These are phyloP conservation scores for Eublepharis macularius DNA, from an alignment of 2,113 vertebrate species.

Conservation along the genomic window DNA sequence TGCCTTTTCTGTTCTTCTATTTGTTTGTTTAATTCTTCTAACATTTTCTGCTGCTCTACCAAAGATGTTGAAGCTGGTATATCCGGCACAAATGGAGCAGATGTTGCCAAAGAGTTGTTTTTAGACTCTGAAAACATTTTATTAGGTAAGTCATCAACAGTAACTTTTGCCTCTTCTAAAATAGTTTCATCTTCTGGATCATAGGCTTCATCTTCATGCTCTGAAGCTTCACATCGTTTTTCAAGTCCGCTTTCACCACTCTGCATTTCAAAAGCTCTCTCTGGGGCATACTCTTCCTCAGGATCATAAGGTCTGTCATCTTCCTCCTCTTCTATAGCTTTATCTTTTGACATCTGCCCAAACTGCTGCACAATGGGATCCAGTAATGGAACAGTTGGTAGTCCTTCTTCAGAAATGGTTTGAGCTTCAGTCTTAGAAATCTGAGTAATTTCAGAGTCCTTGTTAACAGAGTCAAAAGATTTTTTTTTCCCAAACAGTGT, in stretches of 20 bases:
- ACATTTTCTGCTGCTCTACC: conserved; percentile 91
- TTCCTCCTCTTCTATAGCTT: conserved; percentile 80
- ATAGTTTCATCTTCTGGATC: conserved; percentile 97
- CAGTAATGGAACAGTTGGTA: conserved; percentile 72
- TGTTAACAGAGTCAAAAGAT: conserved; percentile 66
- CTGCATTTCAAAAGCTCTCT: conserved; percentile 70
- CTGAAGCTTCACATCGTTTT: conserved; percentile 43
- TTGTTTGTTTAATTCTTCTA: conserved; percentile 94
- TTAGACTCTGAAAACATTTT: conserved; percentile 68
- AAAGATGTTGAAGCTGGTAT: conserved; percentile 74
- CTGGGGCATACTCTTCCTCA: conserved; percentile 91
- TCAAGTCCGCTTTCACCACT: conserved; percentile 59
- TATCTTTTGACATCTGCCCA: conserved; percentile 87
- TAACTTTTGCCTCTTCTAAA: conserved; percentile 86
- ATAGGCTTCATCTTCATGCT: conserved; percentile 88
- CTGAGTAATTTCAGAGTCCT: conserved; percentile 68
- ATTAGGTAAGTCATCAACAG: conserved; percentile 76
- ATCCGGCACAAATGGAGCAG: conserved; percentile 43
- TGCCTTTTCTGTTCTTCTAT: conserved; percentile 96
- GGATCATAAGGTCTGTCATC: conserved; percentile 94
- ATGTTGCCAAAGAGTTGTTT: conserved; percentile 18
- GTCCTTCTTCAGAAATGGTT: conserved; percentile 57
- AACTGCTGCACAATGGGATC: conserved; percentile 95
- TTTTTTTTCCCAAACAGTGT: conserved; percentile 87
- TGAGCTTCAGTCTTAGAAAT: conserved; percentile 56